Evolutionary conservation across 1,140 invertebrate genomes (phyloP).

Genomic region (Akabosia matsudoensis): DNA sequence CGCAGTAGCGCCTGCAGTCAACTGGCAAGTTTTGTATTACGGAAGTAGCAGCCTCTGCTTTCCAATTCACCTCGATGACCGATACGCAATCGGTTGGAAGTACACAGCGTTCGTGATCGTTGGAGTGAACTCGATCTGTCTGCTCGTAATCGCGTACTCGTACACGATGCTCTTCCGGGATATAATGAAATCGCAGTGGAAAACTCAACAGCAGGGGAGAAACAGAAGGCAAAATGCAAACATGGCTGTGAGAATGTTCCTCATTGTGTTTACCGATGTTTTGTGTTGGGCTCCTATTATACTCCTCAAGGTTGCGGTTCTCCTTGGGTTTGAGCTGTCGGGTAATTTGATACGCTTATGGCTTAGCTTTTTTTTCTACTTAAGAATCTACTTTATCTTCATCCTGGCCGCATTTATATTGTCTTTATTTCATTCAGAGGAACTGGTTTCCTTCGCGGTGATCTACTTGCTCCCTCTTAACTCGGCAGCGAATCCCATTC

Average conservation of each 20-base stretch:
- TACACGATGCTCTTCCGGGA: constrained; percentile 65
- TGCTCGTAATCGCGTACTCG: constrained; percentile 61
- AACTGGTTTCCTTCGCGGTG: constrained; percentile 70
- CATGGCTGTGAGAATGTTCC: constrained; percentile 68
- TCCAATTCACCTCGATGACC: constrained; percentile 69
- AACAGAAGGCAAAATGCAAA: constrained; percentile 64
- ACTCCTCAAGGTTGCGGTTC: constrained; percentile 63
- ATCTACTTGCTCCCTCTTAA: constrained; percentile 75
- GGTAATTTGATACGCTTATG: constrained; percentile 49
- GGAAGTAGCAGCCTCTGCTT: constrained; percentile 70
- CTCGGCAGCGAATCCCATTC: constrained; percentile 70
- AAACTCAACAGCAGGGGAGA: constrained; percentile 57
- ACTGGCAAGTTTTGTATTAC: constrained; percentile 64
- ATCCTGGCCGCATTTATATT: no score
- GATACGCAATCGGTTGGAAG: constrained; percentile 67
- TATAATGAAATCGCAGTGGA: constrained; percentile 61
- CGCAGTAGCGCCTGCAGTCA: constrained; percentile 63
- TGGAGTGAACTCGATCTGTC: constrained; percentile 30
- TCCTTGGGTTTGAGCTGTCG: constrained; percentile 57
- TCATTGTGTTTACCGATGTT: constrained; percentile 71
- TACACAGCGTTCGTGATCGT: constrained; percentile 69
- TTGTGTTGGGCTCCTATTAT: constrained; percentile 74
- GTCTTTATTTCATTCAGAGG: constrained; percentile 54
- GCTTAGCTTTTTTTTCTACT: constrained; percentile 12
- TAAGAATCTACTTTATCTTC: no score